phyloP scores from a whole-genome alignment of 2,113 vertebrate genomes.

The Ictalurus furcatus region DNA sequence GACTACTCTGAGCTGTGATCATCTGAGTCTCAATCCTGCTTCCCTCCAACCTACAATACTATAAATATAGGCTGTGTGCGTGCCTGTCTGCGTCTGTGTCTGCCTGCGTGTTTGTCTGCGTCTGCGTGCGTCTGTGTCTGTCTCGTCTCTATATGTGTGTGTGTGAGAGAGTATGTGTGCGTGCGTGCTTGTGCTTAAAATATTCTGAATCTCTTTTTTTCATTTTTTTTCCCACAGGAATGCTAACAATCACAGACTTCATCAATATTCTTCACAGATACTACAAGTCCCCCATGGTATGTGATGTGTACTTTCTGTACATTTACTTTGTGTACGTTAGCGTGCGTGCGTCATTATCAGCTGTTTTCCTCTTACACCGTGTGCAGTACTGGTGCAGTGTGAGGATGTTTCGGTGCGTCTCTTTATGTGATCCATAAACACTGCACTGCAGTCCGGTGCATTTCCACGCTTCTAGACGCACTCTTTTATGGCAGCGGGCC shows the following conservation, averaged over 20 bases:
- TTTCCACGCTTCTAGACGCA: neutral
- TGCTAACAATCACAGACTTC: slow-evolving; percentile 99
- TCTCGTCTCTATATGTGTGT: neutral
- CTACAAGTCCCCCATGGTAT: slow-evolving; percentile 98
- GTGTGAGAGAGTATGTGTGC: neutral
- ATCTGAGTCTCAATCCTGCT: neutral
- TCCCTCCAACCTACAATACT: neutral
- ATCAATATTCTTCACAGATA: slow-evolving; percentile 99
- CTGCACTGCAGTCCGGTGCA: slow-evolving; percentile 14
- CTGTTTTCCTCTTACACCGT: neutral
- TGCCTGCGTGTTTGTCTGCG: neutral
- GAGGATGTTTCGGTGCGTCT: neutral
- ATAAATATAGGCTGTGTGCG: neutral
- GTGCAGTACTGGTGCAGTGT: neutral
- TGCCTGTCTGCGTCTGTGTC: neutral
- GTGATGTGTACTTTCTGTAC: slow-evolving; percentile 36
- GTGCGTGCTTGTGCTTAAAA: neutral
- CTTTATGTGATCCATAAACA: neutral
- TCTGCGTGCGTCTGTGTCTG: neutral
- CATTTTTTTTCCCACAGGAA: slow-evolving; percentile 75
- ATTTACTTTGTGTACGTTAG: neutral
- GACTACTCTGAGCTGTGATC: neutral
- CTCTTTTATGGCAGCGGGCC: neutral
- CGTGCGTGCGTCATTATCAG: neutral
- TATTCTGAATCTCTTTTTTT: neutral